Conservation (phyloP, 1,140 invertebrate species). For the Carposina sasakii region DNA sequence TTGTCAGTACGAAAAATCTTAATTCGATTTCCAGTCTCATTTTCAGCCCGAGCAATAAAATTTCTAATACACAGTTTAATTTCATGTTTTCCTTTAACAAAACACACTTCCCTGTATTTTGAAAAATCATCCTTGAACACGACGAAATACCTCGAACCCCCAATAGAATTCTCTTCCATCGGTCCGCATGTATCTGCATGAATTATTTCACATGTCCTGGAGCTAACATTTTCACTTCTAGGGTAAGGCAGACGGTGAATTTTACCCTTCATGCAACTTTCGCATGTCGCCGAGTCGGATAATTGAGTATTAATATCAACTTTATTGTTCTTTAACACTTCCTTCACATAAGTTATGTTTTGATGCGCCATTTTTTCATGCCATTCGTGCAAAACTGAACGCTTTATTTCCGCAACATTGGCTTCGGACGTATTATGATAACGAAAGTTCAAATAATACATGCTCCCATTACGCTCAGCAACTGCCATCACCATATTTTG, state of each 20-base stretch:
- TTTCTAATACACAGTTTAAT: slow-evolving; percentile 24
- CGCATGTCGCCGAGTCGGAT: too few species aligned
- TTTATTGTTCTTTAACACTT: slow-evolving; percentile 13
- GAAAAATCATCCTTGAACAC: slow-evolving; percentile 27
- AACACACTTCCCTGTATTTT: too few species aligned
- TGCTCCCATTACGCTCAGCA: too few species aligned
- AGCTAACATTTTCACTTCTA: slow-evolving; percentile 23
- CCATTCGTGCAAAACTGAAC: too few species aligned
- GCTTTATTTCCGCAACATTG: too few species aligned
- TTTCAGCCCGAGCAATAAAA: slow-evolving; percentile 34
- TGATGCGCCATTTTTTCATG: slow-evolving; percentile 37
- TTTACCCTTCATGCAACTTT: slow-evolving; percentile 15
- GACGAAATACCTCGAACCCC: slow-evolving; percentile 20
- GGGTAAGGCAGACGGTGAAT: slow-evolving; percentile 14
- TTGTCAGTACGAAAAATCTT: slow-evolving; percentile 49
- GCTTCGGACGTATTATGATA: too few species aligned
- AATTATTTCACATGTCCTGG: slow-evolving; percentile 44
- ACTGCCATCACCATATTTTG: too few species aligned
- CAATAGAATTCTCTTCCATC: slow-evolving; percentile 38
- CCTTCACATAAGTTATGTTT: slow-evolving; percentile 32
- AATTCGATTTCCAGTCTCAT: slow-evolving; percentile 30
- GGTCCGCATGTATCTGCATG: slow-evolving; percentile 63
- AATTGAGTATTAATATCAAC: slow-evolving; percentile 2
- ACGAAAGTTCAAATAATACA: too few species aligned
- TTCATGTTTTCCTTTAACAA: slow-evolving; percentile 44